These are phyloP conservation scores for Nomada hirtipes DNA, from an alignment of 2,888 invertebrate genomes.

Conservation along the genomic window DNA sequence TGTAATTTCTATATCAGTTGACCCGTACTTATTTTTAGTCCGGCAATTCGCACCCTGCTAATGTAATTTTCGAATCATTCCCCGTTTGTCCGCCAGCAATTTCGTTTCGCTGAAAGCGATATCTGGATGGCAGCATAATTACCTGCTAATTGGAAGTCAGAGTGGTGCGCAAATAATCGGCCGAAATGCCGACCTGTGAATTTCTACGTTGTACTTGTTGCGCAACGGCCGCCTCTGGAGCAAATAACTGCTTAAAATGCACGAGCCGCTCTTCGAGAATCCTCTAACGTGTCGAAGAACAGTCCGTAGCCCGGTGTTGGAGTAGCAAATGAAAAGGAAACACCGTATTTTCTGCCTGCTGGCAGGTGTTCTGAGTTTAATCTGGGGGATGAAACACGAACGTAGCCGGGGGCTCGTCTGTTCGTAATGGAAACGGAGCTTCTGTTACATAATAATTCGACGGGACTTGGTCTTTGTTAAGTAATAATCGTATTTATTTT, in stretches of 20 bases:
- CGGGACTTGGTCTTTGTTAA: not conserved
- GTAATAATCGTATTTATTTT: not conserved
- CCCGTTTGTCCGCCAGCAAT: not conserved
- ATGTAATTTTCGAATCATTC: not conserved
- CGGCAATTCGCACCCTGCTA: too few species aligned
- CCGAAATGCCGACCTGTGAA: not conserved
- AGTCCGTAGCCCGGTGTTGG: not conserved
- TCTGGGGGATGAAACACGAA: not conserved
- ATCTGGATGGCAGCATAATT: not conserved
- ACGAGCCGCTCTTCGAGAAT: slow-evolving; percentile 2
- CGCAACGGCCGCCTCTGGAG: not conserved
- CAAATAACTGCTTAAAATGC: slow-evolving; percentile 38
- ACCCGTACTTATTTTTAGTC: too few species aligned
- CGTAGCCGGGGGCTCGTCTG: not conserved
- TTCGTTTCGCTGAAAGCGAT: not conserved
- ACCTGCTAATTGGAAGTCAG: not conserved
- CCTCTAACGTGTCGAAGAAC: not conserved
- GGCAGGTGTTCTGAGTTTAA: not conserved
- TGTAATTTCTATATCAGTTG: too few species aligned
- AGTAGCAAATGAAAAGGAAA: slow-evolving; percentile 25
- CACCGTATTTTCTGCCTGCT: not conserved
- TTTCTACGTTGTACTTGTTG: slow-evolving; percentile 41
- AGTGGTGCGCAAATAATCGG: slow-evolving; percentile 24
- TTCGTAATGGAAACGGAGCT: too few species aligned
- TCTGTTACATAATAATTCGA: slow-evolving; percentile 16